Evolutionary conservation across 2,113 vertebrate genomes (phyloP).

Genomic region (Pomatostomus ruficeps): DNA sequence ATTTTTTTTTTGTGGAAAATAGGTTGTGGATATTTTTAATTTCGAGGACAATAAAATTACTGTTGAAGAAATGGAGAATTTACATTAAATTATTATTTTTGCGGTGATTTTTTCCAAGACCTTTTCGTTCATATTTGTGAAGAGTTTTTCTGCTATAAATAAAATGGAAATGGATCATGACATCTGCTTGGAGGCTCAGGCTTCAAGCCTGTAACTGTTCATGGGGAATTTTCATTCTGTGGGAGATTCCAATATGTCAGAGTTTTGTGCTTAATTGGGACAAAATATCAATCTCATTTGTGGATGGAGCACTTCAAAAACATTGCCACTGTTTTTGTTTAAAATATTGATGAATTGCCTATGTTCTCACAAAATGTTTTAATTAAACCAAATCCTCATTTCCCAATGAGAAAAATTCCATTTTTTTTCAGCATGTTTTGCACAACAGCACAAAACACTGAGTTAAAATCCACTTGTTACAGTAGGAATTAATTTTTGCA

Average conservation of each 20-base stretch:
- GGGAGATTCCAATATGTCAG: background rate
- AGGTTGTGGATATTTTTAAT: background rate
- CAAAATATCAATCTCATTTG: constrained; percentile 16
- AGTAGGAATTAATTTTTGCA: constrained; percentile 2
- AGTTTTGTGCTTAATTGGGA: constrained; percentile 18
- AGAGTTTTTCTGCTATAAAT: background rate
- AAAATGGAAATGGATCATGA: background rate
- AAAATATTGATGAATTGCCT: constrained; percentile 53
- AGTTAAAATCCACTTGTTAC: constrained; percentile 14
- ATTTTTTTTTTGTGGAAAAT: background rate
- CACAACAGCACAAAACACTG: background rate
- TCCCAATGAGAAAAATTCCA: constrained; percentile 2
- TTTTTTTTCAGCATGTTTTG: background rate
- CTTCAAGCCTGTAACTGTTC: background rate
- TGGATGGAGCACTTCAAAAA: constrained; percentile 21
- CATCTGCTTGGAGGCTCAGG: background rate
- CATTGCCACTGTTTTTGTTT: background rate
- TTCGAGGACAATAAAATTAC: background rate
- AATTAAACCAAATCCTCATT: constrained; percentile 25
- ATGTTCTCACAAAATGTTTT: constrained; percentile 23
- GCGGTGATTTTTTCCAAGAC: background rate
- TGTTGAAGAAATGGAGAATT: background rate
- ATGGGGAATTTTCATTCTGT: background rate
- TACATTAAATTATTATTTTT: background rate
- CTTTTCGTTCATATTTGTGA: background rate